Conservation (phyloP, 2,113 vertebrate genomes). For the Stegostoma tigrinum region DNA sequence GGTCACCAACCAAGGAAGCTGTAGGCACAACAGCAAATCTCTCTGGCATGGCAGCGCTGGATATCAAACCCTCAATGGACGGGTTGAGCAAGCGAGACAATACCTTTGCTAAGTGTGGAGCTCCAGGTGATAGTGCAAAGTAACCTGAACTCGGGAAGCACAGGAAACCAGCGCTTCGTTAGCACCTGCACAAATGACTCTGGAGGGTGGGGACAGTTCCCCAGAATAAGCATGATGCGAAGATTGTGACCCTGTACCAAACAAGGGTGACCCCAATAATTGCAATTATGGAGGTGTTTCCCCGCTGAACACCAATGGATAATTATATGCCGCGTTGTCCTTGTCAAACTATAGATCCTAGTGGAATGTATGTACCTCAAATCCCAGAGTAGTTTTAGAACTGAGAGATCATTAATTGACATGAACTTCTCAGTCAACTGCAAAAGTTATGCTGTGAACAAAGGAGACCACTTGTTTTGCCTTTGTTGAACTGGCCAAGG, state of each 20-base stretch:
- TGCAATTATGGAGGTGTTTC: neutral
- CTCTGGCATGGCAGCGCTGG: neutral
- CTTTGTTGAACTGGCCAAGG: no score
- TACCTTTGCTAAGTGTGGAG: neutral
- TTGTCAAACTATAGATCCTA: no score
- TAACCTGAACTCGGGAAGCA: neutral
- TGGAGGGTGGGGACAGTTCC: neutral
- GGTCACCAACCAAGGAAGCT: neutral
- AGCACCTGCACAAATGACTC: neutral
- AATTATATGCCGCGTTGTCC: neutral
- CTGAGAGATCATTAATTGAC: no score
- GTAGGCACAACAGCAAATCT: neutral
- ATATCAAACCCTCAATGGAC: neutral
- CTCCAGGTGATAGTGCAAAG: neutral
- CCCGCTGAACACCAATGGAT: neutral
- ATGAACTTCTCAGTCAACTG: no score
- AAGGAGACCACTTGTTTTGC: no score
- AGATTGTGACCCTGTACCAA: neutral
- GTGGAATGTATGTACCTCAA: no score
- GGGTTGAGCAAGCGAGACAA: neutral
- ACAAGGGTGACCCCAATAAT: neutral
- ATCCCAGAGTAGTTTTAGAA: no score
- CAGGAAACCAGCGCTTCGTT: neutral
- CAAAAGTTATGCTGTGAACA: no score
- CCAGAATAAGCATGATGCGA: neutral